A percentile compares a stretch with the other conserved stretches of the same genome.
Evolutionary conservation across 2,888 invertebrate genomes (phyloP).

Genomic region (Leptopilina drosophilae): DNA sequence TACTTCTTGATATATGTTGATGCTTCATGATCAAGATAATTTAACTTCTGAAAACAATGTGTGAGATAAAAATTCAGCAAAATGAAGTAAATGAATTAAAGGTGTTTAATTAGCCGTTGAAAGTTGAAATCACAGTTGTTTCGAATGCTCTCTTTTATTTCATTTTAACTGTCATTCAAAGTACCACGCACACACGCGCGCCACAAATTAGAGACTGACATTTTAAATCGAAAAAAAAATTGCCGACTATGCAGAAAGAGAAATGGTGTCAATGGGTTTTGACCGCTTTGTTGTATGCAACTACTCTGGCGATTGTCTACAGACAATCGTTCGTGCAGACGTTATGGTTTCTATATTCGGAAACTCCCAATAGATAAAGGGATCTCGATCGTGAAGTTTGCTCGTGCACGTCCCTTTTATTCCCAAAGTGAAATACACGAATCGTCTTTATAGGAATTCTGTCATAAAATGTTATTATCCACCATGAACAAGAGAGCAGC

Average conservation of each 20-base stretch:
- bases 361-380: constrained; percentile 30
- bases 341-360: constrained; percentile 32
- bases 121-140: constrained; percentile 10
- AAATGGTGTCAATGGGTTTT: neutral
- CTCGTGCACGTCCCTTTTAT: constrained; percentile 24
- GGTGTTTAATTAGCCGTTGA: neutral
- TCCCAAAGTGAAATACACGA: constrained; percentile 19
- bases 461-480: constrained; percentile 22
- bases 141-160: neutral
- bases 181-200: neutral
- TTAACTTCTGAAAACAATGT: neutral
- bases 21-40: no score
- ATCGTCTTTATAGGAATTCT: constrained; percentile 34
- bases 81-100: neutral
- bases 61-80: neutral
- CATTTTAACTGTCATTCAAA: neutral
- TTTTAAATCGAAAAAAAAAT: constrained; percentile 58
- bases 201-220: constrained; percentile 46
- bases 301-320: constrained; percentile 18
- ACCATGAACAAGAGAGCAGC: constrained; percentile 19
- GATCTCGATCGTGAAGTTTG: constrained; percentile 8
- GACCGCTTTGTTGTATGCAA: constrained; percentile 9
- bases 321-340: constrained; percentile 17
- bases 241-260: constrained; percentile 53
- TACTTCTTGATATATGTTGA: no score